Conservation (phyloP, 2,113 vertebrate species). For the Nyctereutes procyonoides region DNA sequence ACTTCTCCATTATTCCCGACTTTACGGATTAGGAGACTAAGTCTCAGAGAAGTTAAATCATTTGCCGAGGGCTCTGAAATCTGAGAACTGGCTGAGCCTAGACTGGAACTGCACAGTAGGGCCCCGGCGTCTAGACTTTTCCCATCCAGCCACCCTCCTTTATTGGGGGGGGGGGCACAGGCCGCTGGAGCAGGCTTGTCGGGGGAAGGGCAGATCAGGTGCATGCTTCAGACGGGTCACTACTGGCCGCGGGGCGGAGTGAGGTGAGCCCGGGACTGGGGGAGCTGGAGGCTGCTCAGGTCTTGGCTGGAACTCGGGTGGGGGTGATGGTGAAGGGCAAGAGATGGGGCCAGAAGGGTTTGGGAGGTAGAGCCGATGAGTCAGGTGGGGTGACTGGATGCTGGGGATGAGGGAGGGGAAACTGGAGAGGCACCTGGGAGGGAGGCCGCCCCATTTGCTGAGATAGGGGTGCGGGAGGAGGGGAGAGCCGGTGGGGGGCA, state of each 20-base stretch:
- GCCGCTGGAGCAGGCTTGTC: neutral
- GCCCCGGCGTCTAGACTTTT: neutral
- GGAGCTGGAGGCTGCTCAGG: neutral
- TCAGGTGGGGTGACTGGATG: neutral
- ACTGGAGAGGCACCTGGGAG: no score
- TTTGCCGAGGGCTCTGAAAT: neutral
- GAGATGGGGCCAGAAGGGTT: neutral
- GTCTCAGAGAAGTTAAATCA: neutral
- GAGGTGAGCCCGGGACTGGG: neutral
- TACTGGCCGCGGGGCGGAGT: rapidly evolving
- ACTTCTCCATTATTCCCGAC: neutral
- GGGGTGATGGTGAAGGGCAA: neutral
- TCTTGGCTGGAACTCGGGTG: neutral
- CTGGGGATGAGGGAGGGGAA: no score
- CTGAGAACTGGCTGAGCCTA: neutral
- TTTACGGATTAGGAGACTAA: neutral
- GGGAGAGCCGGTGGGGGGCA: neutral
- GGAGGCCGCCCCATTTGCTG: rapidly evolving
- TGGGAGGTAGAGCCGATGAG: neutral
- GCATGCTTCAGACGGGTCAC: rapidly evolving
- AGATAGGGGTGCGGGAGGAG: neutral
- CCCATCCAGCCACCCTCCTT: rapidly evolving
- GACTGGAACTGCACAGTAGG: neutral
- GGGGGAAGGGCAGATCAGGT: rapidly evolving
- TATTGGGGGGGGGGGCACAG: rapidly evolving